A percentile compares a stretch with the other conserved stretches of the same genome.
phyloP scores from a whole-genome alignment of 2,888 invertebrate species.

The Sinodicranocentrus sp. region DNA sequence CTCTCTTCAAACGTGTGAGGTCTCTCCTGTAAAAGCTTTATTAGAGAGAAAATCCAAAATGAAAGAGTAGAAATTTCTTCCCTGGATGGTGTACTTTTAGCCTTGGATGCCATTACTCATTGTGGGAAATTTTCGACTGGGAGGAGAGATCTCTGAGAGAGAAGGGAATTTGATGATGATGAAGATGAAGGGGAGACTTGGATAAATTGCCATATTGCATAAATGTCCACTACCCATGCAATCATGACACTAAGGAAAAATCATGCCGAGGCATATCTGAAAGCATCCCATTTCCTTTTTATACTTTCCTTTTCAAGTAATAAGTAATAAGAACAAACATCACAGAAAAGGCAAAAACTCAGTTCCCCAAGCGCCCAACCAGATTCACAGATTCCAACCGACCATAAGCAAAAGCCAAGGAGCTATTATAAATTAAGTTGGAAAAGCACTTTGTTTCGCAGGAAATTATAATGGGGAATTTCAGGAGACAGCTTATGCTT shows the following conservation, averaged over 20 bases:
- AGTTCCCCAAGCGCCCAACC: neutral
- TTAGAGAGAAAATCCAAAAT: slow-evolving; percentile 11
- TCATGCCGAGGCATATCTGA: slow-evolving; percentile 1
- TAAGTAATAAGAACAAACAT: neutral
- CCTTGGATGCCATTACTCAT: slow-evolving; percentile 16
- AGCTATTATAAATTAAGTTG: slow-evolving; percentile 52
- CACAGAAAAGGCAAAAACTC: neutral
- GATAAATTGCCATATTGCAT: slow-evolving; percentile 55
- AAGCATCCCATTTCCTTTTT: neutral
- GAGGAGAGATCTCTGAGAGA: neutral
- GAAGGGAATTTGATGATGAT: slow-evolving; percentile 21
- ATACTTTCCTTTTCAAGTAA: neutral
- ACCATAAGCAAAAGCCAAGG: neutral
- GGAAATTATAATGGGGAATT: slow-evolving; percentile 34
- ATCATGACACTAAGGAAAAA: slow-evolving; percentile 36
- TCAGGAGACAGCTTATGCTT: slow-evolving; percentile 32
- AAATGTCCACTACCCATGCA: slow-evolving; percentile 57
- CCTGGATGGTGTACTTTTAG: neutral
- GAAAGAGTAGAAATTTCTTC: neutral
- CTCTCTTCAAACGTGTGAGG: neutral
- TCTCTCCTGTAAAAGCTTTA: no score
- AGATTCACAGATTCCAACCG: neutral
- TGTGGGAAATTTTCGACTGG: neutral
- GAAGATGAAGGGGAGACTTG: neutral
- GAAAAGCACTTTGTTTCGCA: slow-evolving; percentile 34